Conservation (phyloP, 2,113 vertebrate genomes). For the Hirundichthys speculiger region DNA sequence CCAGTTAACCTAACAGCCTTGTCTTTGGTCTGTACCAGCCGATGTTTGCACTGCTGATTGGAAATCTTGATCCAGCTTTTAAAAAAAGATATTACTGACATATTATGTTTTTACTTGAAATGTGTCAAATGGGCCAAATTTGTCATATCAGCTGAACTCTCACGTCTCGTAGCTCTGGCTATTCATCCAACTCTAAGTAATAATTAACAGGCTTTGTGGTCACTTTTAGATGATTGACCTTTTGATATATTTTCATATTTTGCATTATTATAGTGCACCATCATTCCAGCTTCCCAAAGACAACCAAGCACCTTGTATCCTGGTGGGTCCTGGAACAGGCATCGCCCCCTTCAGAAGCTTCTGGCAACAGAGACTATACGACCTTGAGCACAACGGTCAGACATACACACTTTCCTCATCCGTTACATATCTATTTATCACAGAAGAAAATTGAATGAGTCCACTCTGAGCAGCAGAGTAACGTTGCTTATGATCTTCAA, state of each 20-base stretch:
- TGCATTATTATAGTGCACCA: constrained; percentile 81
- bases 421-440: background rate
- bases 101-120: no score
- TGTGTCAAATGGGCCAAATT: no score
- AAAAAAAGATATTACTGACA: no score
- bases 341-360: constrained; percentile 98
- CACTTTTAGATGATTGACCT: background rate
- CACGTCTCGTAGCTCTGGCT: no score
- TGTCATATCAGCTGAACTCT: no score
- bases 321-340: constrained; percentile 94
- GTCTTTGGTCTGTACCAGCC: no score
- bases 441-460: background rate
- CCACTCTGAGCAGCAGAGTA: background rate
- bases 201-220: no score
- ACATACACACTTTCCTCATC: background rate
- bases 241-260: background rate
- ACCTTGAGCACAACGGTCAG: constrained; percentile 92
- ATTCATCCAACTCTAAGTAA: no score
- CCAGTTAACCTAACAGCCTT: no score
- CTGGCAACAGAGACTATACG: constrained; percentile 94
- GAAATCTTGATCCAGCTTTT: no score
- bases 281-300: constrained; percentile 95
- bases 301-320: constrained; percentile 91
- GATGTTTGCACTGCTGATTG: no score
- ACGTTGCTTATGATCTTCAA: constrained; percentile 52